Base-by-base conservation (phyloP, 2,113 vertebrate genomes). In the Phainopepla nitens region DNA sequence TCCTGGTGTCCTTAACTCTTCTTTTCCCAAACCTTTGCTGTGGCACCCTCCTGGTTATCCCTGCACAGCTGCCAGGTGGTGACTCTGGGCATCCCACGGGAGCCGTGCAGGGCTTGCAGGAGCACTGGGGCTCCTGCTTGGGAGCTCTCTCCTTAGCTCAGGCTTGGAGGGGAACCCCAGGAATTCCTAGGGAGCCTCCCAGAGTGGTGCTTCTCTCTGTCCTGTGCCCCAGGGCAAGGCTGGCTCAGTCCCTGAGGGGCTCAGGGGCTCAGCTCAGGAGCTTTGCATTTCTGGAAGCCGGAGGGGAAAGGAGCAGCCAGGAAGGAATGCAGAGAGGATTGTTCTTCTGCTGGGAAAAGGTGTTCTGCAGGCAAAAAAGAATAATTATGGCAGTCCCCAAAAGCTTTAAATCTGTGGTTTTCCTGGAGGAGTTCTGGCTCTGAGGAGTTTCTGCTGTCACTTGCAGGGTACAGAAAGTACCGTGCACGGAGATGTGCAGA, bases 401-500 rank as follows among this genome's bases (percentile, higher is more conserved):
- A 62, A 71, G 29, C 17, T 85, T 94, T 77, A 53, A 23, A 73
- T 11, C 25, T 62, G 33, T 71, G 44, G 10, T 47, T 69, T 83
- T 92, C 33, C 56, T 89, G 17, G 11, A 70, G 75, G 36, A 80
- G 29, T 25, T 81, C 28, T 18, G 35, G 42, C 66, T 90, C 50
- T 0, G 1, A 58, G 71, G 64, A 75, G 36, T 31, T 89, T 49
- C 41, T 91, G 66, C 73, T 49, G 69, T 82, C 47, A 35, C 42
- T 39, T 45, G 17, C 50, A 62, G 44, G 41, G 23, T 9, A 31
- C 51, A 57, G 76, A 15, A 36, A 57, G 18, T 2, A 6, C 11
- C 2, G 8, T 0, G 0, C 3, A 0, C 2, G 57, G 57, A 69
- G 56, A 28, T 65, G 44, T 60, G 53, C 58, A 45, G 50, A 45